A percentile compares a stretch with the other conserved stretches of the same genome.
Conservation (phyloP, 2,113 vertebrate species). For the Campylomormyrus tamandua region DNA sequence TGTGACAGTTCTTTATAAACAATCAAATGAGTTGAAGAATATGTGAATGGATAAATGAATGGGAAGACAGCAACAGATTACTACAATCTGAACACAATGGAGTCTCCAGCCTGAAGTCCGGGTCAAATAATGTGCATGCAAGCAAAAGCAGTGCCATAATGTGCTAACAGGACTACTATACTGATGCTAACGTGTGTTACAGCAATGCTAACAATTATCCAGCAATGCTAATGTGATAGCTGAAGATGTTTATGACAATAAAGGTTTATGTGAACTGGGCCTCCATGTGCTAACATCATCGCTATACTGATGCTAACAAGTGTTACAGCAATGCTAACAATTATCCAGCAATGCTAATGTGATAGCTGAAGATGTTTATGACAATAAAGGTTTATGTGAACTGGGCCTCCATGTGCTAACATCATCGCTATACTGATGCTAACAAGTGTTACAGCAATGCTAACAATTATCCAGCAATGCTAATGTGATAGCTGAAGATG, state of each 20-base stretch:
- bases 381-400: neutral
- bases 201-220: neutral
- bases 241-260: neutral
- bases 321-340: neutral
- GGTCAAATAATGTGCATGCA: neutral
- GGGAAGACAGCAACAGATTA: neutral
- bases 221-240: neutral
- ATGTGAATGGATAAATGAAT: neutral
- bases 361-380: neutral
- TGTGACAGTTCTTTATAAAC: neutral
- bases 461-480: neutral
- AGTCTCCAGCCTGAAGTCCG: neutral
- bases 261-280: too few species aligned
- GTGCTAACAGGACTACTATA: neutral
- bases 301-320: neutral
- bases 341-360: neutral
- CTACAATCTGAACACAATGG: neutral
- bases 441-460: neutral
- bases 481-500: neutral
- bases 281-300: neutral
- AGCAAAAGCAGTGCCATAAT: neutral
- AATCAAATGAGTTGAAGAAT: neutral
- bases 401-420: neutral
- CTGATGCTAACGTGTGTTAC: neutral
- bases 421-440: neutral